These are phyloP conservation scores for Gymnobelideus leadbeateri DNA, from an alignment of 2,113 vertebrate genomes.

Conservation along the genomic window DNA sequence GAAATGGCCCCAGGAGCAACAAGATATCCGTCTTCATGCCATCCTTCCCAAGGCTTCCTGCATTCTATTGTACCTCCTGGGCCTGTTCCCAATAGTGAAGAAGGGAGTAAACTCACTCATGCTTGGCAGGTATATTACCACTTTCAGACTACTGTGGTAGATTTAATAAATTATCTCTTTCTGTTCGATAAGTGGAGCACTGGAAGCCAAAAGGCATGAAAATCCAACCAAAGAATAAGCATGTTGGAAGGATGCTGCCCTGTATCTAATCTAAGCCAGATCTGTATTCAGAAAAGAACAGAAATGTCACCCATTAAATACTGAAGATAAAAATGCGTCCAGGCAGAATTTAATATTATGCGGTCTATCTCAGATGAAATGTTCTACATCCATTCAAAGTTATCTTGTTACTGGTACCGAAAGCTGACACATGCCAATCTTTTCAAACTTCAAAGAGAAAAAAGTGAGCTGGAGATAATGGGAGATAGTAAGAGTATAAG, in stretches of 20 bases:
- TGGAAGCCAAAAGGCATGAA: slow-evolving; percentile 8
- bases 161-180: slow-evolving; percentile 45
- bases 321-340: slow-evolving; percentile 36
- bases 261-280: slow-evolving; percentile 17
- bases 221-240: slow-evolving; percentile 45
- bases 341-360: background rate
- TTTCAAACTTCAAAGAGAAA: slow-evolving; percentile 10
- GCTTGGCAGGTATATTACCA: slow-evolving; percentile 41
- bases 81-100: slow-evolving; percentile 17
- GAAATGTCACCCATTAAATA: background rate
- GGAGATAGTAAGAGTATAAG: background rate
- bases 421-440: background rate
- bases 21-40: slow-evolving; percentile 42
- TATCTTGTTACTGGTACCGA: background rate
- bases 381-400: slow-evolving; percentile 23
- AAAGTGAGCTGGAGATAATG: background rate
- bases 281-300: slow-evolving; percentile 24
- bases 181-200: slow-evolving; percentile 8
- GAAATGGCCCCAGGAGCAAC: background rate
- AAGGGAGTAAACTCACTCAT: slow-evolving; percentile 48
- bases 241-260: slow-evolving; percentile 13
- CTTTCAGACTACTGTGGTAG: slow-evolving; percentile 40
- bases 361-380: slow-evolving; percentile 34
- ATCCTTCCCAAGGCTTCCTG: background rate
- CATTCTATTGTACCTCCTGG: slow-evolving; percentile 22